These are phyloP conservation scores for Phyllotis vaccarum DNA, from an alignment of 2,797 vertebrate species.

Conservation along the genomic window DNA sequence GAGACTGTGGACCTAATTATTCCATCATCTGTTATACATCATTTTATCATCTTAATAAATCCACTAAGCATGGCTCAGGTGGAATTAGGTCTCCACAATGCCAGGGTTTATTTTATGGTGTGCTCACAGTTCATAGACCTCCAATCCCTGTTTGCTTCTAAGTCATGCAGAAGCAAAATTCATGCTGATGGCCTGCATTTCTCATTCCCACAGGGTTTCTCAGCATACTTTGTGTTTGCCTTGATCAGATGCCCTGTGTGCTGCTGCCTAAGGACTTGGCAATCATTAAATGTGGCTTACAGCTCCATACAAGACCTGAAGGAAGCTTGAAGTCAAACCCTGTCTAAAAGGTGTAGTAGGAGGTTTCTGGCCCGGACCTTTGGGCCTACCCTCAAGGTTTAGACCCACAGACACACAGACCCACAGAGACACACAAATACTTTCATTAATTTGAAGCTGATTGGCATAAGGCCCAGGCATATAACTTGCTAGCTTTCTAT, in stretches of 20 bases:
- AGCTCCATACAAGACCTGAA: neutral
- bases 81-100: constrained; percentile 7
- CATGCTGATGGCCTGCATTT: neutral
- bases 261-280: neutral
- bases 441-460: no score
- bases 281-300: neutral
- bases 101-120: neutral
- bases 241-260: neutral
- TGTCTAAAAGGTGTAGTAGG: no score
- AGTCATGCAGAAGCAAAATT: neutral
- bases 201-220: neutral
- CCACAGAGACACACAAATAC: no score
- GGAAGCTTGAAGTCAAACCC: neutral
- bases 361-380: no score
- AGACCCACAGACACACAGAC: no score
- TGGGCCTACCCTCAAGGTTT: no score
- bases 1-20: constrained; percentile 10
- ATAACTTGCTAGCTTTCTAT: no score
- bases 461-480: no score
- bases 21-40: neutral
- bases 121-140: neutral
- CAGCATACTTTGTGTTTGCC: neutral
- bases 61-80: neutral
- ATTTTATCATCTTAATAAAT: constrained; percentile 36
- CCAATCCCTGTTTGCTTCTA: neutral